Evolutionary conservation across 2,113 vertebrate species (phyloP), one percentile per base, ranked within the genome.

Genomic region (Todiramphus chloris): DNA sequence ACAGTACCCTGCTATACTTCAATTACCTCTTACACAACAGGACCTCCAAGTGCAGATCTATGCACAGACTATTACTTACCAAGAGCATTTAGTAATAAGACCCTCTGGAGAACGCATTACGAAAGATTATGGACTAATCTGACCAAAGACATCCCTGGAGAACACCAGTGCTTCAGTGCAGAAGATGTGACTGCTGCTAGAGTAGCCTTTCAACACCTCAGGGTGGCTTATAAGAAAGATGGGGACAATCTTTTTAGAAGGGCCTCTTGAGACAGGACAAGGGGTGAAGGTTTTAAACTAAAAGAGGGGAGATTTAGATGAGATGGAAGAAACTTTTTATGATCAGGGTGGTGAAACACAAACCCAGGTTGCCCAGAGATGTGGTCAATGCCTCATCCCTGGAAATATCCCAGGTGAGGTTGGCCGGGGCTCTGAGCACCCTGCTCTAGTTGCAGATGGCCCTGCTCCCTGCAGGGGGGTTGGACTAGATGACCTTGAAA

Each of bases 41-140:
- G 77, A 85, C 66, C 46, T n/a, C 13, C 0, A 8, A 76, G 27
- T 21, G 50, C 51, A 55, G 72, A 63, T 2, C 51, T 91, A 43
- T 94, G 93, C 96, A 90, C 48, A 48, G 62, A 59, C 84, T 30
- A n/a, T 80, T 86, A 50, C 68, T 84, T 43, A 74, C 8, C 84
- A 72, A 44, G 58, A 72, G 58, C 84, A 59, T 56, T 94, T n/a
- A 89, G 75, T 51, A 85, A 4, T 77, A 83, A 94, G 33, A 62
- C 53, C 83, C 96, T 73, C 95, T 50, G 88, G 90, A 90, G 94
- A 89, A 73, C 4, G 0, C 14, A 67, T 91, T 81, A 90, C 3
- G 44, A 75, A 83, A 94, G 69, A 96, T 96, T 90, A 95, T 48
- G 64, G 94, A 83, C 69, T 94, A 51, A 96, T 96, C 59, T 80